A percentile compares a stretch with the other conserved stretches of the same genome.
These are phyloP conservation scores for Helogale parvula DNA, from an alignment of 2,113 vertebrate genomes.

Conservation along the genomic window DNA sequence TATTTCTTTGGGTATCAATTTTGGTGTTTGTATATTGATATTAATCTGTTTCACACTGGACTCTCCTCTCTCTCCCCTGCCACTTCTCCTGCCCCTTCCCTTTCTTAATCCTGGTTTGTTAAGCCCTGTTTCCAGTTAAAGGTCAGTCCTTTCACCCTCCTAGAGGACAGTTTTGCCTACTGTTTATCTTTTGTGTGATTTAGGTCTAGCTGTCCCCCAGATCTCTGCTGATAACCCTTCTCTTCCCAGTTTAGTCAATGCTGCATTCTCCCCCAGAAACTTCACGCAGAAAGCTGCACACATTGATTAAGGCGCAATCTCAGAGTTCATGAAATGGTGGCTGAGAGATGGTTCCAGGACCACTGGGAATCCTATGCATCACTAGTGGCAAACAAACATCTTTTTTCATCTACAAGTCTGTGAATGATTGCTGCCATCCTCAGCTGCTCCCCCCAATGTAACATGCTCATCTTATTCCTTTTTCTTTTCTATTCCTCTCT, in stretches of 20 bases:
- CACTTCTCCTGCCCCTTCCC: not conserved
- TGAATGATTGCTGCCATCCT: not conserved
- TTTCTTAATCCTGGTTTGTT: not conserved
- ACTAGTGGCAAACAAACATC: not conserved
- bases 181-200: conserved; percentile 29
- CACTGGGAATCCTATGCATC: not conserved
- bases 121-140: conserved; percentile 27
- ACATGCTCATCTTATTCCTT: not conserved
- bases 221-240: conserved; percentile 5
- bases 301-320: conserved; percentile 17
- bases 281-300: not conserved
- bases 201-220: not conserved
- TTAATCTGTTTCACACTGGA: conserved; percentile 33
- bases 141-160: not conserved
- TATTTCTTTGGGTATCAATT: conserved; percentile 28
- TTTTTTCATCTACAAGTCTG: not conserved
- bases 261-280: conserved; percentile 26
- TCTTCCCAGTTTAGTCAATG: conserved; percentile 2
- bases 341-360: not conserved
- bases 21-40: conserved; percentile 8
- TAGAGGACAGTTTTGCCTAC: conserved; percentile 10
- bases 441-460: not conserved
- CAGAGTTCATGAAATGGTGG: conserved; percentile 5
- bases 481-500: not conserved
- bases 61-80: not conserved